Evolutionary conservation across 2,888 invertebrate species (phyloP).

Genomic region (Tyria jacobaeae): DNA sequence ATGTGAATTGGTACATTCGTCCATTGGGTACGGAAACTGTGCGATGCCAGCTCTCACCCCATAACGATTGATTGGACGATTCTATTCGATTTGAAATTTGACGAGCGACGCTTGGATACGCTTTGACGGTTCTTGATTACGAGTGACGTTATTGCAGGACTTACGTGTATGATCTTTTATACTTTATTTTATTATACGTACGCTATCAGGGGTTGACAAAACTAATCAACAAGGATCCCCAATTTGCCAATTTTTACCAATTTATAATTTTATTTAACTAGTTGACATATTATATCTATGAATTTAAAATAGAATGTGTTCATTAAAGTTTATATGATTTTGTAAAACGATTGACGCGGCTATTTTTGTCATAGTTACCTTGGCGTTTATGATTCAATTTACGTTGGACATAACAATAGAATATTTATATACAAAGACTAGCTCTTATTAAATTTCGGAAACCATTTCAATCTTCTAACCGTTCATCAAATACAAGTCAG

Average conservation of each 20-base stretch:
- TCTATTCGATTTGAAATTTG: slow-evolving; percentile 56
- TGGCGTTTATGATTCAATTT: no score
- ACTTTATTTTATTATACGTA: neutral
- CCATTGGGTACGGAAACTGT: slow-evolving; percentile 38
- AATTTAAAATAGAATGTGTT: neutral
- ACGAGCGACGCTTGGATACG: slow-evolving; percentile 39
- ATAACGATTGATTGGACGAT: slow-evolving; percentile 53
- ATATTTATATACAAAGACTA: neutral
- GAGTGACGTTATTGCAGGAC: slow-evolving; percentile 27
- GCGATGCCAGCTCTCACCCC: slow-evolving; percentile 35
- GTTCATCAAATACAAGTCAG: neutral
- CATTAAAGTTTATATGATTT: neutral
- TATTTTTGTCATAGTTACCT: no score
- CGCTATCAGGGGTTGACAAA: slow-evolving; percentile 4
- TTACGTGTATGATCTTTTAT: slow-evolving; percentile 9
- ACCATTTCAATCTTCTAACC: neutral
- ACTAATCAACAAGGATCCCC: neutral
- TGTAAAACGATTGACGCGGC: no score
- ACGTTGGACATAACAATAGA: no score
- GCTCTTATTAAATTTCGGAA: neutral
- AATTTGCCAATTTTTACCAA: neutral
- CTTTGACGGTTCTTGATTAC: slow-evolving; percentile 50
- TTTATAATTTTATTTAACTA: neutral
- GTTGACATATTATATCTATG: no score
- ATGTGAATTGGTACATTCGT: slow-evolving; percentile 46